Evolutionary conservation across 2,888 invertebrate species (phyloP), one percentile per base, ranked within the genome.

Genomic region (Oxytorus armatus): DNA sequence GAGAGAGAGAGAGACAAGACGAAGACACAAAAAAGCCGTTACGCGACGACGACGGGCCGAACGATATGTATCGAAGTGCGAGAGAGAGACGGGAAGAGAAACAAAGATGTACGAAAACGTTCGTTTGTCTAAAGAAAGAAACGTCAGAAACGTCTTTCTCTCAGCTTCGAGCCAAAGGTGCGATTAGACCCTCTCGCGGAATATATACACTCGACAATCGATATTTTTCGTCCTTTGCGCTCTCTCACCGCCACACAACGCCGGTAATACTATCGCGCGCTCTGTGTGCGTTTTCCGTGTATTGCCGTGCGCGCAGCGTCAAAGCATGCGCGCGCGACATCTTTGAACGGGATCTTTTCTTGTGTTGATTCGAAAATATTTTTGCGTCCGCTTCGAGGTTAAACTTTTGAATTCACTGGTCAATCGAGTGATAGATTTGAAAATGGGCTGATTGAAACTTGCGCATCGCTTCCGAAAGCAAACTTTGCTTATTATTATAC

Each of bases 181-280:
- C 57, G 63, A 57, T 70, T 70, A 70, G 77, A 65, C 55, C 44
- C 47, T 42, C 72, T 47, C n/a, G 18, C 5, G n/a, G 10, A 44
- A 39, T 25, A 53, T 53, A 29, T 53, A 42, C 36, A 10, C 61
- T 11, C 47, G 36, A 39, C 44, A 63, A 78, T 78, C 78, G 78
- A 78, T 78, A 78, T 78, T 73, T 68, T 73, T 78, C 61, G 61
- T 68, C 73, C 77, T 77, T 72, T 55, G 44, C 33, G 18, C 39
- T 23, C 25, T 36, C 36, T 49, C 53, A 29, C 29, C 2, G 39
- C 59, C 49, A 11, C 25, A 8, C 66, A 36, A n/a, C 33, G 21
- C 21, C 51, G 33, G 21, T 16, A n/a, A 23, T 66, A 29, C 5
- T 3, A 3, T 5, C 33, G 23, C 36, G 23, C 36, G 36, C 66